Evolutionary conservation across 2,113 vertebrate genomes (phyloP), one percentile per base, ranked within the genome.

Genomic region (Cyrtonyx montezumae): DNA sequence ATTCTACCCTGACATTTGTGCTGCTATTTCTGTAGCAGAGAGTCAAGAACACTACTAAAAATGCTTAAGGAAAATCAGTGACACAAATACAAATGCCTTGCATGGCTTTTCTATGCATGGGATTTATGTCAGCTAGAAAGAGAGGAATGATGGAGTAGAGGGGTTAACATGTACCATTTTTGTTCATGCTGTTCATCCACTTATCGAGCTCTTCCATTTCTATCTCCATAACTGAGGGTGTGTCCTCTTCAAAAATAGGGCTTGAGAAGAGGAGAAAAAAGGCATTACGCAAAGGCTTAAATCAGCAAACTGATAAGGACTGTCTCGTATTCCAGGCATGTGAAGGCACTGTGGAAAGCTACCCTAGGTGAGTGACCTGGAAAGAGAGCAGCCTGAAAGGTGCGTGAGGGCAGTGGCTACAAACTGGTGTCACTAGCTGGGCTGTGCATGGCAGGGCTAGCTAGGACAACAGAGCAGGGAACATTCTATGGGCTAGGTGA

Each of bases 171-270:
- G 8, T 97, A 99, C 99, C 96, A 5, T 98, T 98, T 96, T 97
- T 97, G 45, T 96, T 98, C 95, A 98, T 95, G 95, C 92, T 98
- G 94, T 82, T 97, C 98, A 99, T 99, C 99, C 99, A 99, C 45
- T 99, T 98, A 92, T 99, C 99, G 36, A 99, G 97, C 75, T 99
- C 99, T 74, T 99, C 99, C 99, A 99, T 99, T 96, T 99, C 99
- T 76, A 99, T 97, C 96, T 99, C 99, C 98, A 99, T 98, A 30
- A 99, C 99, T 62, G 99, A 99, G 23, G 99, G 99, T 0, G 99
- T 98, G 53, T 99, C 99, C 78, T 99, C 99, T 94, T 99, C 99
- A 98, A 99, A 99, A 98, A 99, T 99, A 77, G 99, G 99, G 97
- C 99, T 99, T 88, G 58, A 91, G 70, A 71, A 48, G 63, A 80